Base-by-base conservation (phyloP, 30 jellyfish, hydroid and myxozoan species). In the Cassiopea andromeda region DNA sequence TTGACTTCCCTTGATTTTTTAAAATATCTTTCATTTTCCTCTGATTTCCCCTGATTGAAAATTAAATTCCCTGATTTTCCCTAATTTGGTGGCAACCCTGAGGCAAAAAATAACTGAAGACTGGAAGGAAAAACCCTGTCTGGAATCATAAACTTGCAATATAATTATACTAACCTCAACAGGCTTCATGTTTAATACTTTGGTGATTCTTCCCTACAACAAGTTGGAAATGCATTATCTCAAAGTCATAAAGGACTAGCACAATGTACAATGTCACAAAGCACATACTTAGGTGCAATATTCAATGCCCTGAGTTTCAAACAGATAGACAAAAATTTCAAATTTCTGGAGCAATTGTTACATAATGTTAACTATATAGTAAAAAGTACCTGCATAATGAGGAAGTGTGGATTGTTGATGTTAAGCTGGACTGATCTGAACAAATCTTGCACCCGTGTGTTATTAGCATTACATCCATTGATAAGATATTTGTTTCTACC, bases 391-490 rank as follows among this genome's bases (percentile, higher is more conserved):
- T 95, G 99, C 99, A 95, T 95, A 46, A 95, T 95, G 54, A 95
- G 93, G 74, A 95, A 95, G 80, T 95, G 99, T 3, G 99, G 99
- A 46, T 95, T 95, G 87, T 95, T 95, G 81, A 95, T 93, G 74
- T 95, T 95, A 59, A 95, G 91, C 73, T 95, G 99, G 61, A 95
- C 99, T 60, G 98, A 85, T 66, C 99, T 75, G 89, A 95, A 95
- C 50, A 95, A 83, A 88, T 95, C 99, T 66, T 91, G 98, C 13
- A 95, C 98, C 83, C 98, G 77, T 44, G 94, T 85, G 79, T 88
- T 95, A 49, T 88, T 92, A n/a, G 98, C 97, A 91, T 95, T 95
- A 89, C 94, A 91, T 27, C 99, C 99, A 91, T 95, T 95, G 71
- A 95, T 95, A 61, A 95, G 97, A 61, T 95, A 95, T 69, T 95